Evolutionary conservation across 2,113 vertebrate species (phyloP).

Genomic region (Puma concolor): DNA sequence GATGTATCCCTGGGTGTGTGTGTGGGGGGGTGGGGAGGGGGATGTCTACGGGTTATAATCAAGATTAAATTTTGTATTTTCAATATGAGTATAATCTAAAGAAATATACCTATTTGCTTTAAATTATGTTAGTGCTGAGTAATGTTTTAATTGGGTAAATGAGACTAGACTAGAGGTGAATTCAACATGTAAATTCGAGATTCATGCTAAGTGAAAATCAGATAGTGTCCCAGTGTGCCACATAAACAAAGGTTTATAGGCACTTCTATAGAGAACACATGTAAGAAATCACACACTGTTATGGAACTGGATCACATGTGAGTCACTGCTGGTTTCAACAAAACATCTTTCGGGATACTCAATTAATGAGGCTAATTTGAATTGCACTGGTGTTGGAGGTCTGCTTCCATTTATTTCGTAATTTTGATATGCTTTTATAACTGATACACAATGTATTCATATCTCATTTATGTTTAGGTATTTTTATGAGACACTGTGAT

Average conservation of each 20-base stretch:
- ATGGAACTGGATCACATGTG: neutral
- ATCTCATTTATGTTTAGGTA: neutral
- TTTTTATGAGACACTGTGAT: constrained; percentile 4
- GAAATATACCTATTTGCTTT: neutral
- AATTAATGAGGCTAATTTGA: neutral
- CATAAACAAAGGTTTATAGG: neutral
- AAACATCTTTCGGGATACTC: neutral
- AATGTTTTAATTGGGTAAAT: neutral
- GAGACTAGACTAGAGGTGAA: neutral
- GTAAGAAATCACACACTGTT: neutral
- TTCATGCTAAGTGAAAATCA: constrained; percentile 21
- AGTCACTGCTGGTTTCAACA: neutral
- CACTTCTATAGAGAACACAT: neutral
- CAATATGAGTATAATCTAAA: neutral
- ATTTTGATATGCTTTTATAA: neutral
- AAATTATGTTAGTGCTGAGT: neutral
- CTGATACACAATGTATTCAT: neutral
- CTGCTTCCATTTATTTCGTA: neutral
- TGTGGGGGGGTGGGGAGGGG: fast-evolving
- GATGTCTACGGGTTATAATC: neutral
- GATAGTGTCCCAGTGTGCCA: neutral
- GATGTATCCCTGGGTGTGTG: neutral
- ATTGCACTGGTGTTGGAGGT: neutral
- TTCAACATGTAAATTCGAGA: neutral
- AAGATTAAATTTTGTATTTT: constrained; percentile 18